phyloP scores from a whole-genome alignment of 2,888 invertebrate genomes.

The Tipula unca region DNA sequence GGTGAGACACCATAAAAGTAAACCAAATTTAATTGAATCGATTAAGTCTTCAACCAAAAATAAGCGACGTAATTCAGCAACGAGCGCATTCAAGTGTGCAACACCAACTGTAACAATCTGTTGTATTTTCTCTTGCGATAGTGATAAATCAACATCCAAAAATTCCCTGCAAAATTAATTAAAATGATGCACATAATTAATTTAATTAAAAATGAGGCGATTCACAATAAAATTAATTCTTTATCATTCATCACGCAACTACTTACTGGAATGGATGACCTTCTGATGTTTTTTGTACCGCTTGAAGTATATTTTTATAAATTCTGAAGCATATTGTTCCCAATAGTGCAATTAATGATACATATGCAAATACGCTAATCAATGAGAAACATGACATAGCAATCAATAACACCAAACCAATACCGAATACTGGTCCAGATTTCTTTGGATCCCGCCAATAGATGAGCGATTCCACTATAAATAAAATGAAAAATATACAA shows the following conservation, averaged over 20 bases:
- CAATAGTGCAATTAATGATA: conserved; percentile 73
- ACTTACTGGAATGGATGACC: conserved; percentile 97
- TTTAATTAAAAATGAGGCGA: neutral
- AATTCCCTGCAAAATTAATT: conserved; percentile 51
- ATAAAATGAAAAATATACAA: conserved; percentile 26
- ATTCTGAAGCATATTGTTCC: conserved; percentile 90
- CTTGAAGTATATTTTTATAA: conserved; percentile 91
- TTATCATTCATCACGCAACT: neutral
- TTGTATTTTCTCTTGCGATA: conserved; percentile 88
- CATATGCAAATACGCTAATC: conserved; percentile 91
- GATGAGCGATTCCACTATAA: conserved; percentile 87
- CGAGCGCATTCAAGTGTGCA: conserved; percentile 75
- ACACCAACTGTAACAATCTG: conserved; percentile 78
- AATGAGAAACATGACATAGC: conserved; percentile 92
- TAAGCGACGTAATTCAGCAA: conserved; percentile 77
- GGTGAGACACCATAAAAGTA: conserved; percentile 92
- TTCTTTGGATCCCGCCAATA: conserved; percentile 97
- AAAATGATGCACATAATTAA: neutral
- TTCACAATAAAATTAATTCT: neutral
- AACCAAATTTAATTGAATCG: conserved; percentile 91
- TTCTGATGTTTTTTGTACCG: conserved; percentile 92
- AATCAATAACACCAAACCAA: conserved; percentile 78
- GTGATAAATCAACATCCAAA: conserved; percentile 77
- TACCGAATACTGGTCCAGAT: conserved; percentile 89
- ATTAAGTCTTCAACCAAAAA: conserved; percentile 96